Evolutionary conservation across 2,113 vertebrate species (phyloP).

Genomic region (Hiodon tergisus): DNA sequence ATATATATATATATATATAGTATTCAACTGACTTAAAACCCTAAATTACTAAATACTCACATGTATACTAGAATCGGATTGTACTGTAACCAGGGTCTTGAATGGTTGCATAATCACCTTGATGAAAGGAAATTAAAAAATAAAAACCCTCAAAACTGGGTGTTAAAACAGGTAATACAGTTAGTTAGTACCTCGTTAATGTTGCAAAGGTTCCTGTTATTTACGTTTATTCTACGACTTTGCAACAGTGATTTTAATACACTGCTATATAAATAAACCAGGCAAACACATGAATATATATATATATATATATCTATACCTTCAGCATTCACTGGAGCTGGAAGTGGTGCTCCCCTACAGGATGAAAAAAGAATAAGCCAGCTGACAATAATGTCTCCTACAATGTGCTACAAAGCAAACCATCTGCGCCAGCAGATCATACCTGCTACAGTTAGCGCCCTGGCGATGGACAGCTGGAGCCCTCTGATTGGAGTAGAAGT

Average conservation of each 20-base stretch:
- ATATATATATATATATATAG: too few relatives aligned
- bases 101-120: conserved; percentile 55
- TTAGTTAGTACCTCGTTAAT: background rate
- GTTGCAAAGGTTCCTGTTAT: too few relatives aligned
- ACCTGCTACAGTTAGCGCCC: conserved; percentile 43
- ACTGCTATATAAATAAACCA: too few relatives aligned
- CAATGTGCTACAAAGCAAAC: background rate
- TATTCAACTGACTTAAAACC: too few relatives aligned
- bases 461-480: conserved; percentile 36
- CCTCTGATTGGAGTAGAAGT: conserved; percentile 80
- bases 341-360: conserved; percentile 71
- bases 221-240: too few relatives aligned
- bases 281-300: background rate
- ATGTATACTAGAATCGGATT: conserved; percentile 44
- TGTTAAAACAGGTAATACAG: background rate
- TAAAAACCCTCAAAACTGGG: background rate
- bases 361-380: conserved; percentile 20
- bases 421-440: conserved; percentile 4
- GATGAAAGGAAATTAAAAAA: conserved; percentile 12
- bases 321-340: conserved; percentile 49
- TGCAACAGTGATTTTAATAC: too few relatives aligned
- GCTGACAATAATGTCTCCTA: too few relatives aligned
- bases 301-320: background rate
- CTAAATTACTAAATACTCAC: conserved; percentile 18
- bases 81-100: conserved; percentile 53